These are phyloP conservation scores for Papilio dardanus DNA, from an alignment of 1,140 invertebrate genomes.

Conservation along the genomic window DNA sequence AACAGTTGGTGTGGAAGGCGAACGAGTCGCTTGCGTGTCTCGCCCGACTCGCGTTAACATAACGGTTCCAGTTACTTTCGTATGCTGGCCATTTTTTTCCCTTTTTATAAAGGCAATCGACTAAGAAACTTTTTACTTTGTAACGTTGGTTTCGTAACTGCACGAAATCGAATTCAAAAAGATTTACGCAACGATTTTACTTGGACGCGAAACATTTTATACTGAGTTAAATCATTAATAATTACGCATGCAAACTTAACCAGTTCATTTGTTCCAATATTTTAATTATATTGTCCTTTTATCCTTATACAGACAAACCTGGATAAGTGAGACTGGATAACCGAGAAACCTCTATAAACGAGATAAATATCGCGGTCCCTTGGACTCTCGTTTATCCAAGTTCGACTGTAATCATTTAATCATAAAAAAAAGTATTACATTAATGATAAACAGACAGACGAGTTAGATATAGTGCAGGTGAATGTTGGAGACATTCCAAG, in stretches of 20 bases:
- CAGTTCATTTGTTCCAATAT: too few relatives aligned
- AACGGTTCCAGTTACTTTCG: slow-evolving; percentile 41
- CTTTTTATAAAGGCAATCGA: slow-evolving; percentile 9
- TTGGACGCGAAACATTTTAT: not conserved
- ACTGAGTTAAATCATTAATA: too few relatives aligned
- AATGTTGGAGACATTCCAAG: slow-evolving; percentile 73
- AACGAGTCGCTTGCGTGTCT: slow-evolving; percentile 72
- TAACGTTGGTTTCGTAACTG: slow-evolving; percentile 7
- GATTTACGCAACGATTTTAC: not conserved
- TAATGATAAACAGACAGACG: slow-evolving; percentile 35
- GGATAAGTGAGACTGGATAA: too few relatives aligned
- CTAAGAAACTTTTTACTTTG: not conserved
- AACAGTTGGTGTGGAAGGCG: slow-evolving; percentile 65
- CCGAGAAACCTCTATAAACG: too few relatives aligned
- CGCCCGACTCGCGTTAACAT: slow-evolving; percentile 50
- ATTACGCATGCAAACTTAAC: too few relatives aligned
- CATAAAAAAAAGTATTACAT: not conserved
- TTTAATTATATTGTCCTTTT: too few relatives aligned
- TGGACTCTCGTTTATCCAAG: too few relatives aligned
- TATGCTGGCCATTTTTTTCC: slow-evolving; percentile 7
- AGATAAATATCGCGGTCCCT: too few relatives aligned
- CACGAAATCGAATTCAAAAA: slow-evolving; percentile 24
- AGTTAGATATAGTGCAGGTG: slow-evolving; percentile 41
- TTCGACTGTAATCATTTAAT: too few relatives aligned
- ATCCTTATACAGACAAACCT: too few relatives aligned